phyloP scores from a whole-genome alignment of 2,888 invertebrate genomes.

The Lysandra bellargus region DNA sequence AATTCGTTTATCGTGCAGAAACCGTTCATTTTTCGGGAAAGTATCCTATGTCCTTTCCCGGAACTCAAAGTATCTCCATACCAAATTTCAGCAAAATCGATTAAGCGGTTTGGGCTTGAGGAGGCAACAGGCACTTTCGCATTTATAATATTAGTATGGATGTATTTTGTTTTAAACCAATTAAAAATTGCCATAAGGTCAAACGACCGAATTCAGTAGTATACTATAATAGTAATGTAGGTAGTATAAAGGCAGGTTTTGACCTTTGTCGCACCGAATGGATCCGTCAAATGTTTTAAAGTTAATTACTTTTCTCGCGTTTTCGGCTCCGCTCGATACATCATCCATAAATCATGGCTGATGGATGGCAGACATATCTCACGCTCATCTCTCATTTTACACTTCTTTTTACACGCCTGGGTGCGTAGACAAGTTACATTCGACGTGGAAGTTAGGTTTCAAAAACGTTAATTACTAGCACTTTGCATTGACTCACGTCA shows the following conservation, averaged over 20 bases:
- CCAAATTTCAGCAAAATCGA: too few relatives aligned
- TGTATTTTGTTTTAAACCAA: too few relatives aligned
- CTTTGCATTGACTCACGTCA: too few relatives aligned
- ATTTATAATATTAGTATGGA: too few relatives aligned
- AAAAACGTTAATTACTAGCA: background rate
- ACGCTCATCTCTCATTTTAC: conserved; percentile 77
- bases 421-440: background rate
- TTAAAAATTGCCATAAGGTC: background rate
- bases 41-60: too few relatives aligned
- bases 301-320: conserved; percentile 68
- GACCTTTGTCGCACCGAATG: conserved; percentile 47
- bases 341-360: conserved; percentile 79
- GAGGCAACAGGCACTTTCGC: too few relatives aligned
- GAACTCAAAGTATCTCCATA: too few relatives aligned
- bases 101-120: too few relatives aligned
- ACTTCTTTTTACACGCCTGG: conserved; percentile 57
- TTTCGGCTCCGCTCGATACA: conserved; percentile 61
- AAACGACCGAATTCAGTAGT: background rate
- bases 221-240: background rate
- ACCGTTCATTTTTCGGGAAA: too few relatives aligned
- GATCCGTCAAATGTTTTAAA: conserved; percentile 75
- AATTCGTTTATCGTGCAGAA: too few relatives aligned
- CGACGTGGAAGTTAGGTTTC: background rate
- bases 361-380: conserved; percentile 78
- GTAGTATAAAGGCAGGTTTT: background rate